A percentile compares a stretch with the other conserved stretches of the same genome.
Evolutionary conservation across 2,888 invertebrate species (phyloP).

Genomic region (Mythimna ferrago): DNA sequence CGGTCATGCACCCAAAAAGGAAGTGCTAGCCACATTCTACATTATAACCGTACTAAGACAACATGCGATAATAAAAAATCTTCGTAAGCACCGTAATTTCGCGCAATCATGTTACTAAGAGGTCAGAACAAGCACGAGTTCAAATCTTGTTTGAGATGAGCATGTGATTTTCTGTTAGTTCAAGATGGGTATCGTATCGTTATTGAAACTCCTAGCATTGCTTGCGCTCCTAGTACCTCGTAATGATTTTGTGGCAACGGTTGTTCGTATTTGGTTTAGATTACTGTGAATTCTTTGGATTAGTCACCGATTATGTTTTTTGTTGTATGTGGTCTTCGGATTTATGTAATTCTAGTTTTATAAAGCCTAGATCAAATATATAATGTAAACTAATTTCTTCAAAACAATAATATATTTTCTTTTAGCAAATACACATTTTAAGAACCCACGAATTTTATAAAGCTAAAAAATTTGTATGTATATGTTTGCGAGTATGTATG

Average conservation of each 20-base stretch:
- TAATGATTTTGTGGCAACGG: constrained; percentile 41
- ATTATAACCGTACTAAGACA: constrained; percentile 65
- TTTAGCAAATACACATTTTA: too few species aligned
- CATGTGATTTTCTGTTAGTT: constrained; percentile 52
- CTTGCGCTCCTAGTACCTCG: constrained; percentile 33
- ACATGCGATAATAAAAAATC: constrained; percentile 54
- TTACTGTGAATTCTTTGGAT: constrained; percentile 25
- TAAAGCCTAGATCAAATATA: too few species aligned
- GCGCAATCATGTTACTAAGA: constrained; percentile 61
- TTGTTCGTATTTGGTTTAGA: constrained; percentile 49
- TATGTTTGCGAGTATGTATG: too few species aligned
- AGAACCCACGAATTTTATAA: too few species aligned
- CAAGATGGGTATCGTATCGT: constrained; percentile 48
- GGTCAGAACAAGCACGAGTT: constrained; percentile 58
- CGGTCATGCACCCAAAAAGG: constrained; percentile 60
- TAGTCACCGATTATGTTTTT: too few species aligned
- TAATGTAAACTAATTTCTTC: too few species aligned
- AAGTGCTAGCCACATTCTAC: constrained; percentile 62
- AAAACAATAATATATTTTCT: too few species aligned
- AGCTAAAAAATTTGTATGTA: not conserved
- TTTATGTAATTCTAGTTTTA: not conserved
- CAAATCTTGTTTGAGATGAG: constrained; percentile 39
- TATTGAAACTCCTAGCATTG: constrained; percentile 44
- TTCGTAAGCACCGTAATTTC: constrained; percentile 63
- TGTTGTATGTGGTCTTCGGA: not conserved